These are phyloP conservation scores for Cryptotermes secundus DNA, from an alignment of 1,140 invertebrate genomes.

Conservation along the genomic window DNA sequence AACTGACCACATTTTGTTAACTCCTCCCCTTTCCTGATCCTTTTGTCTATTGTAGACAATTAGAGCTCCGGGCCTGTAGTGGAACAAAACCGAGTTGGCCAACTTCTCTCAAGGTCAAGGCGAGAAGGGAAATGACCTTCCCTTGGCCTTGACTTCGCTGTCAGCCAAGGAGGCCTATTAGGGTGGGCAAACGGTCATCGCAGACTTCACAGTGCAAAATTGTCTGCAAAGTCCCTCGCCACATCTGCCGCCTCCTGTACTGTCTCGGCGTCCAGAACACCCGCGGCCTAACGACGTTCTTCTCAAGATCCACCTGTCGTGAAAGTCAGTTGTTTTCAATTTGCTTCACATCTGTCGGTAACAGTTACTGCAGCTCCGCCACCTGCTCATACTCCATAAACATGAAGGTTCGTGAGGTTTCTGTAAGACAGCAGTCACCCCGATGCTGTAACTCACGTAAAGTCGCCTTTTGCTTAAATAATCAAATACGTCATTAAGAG, in stretches of 20 bases:
- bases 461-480: no score
- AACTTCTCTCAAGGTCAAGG: slow-evolving; percentile 1
- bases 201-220: neutral
- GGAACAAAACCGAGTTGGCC: slow-evolving; percentile 12
- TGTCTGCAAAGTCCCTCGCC: neutral
- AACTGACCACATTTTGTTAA: neutral
- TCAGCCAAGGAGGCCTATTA: neutral
- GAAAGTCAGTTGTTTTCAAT: neutral
- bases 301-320: neutral
- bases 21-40: neutral
- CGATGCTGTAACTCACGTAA: no score
- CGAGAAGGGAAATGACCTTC: slow-evolving; percentile 13
- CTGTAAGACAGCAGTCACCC: no score
- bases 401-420: no score
- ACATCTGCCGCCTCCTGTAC: neutral
- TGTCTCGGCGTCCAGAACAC: no score
- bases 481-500: no score
- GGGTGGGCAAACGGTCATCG: neutral
- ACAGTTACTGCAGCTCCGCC: neutral
- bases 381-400: no score
- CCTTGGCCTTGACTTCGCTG: neutral
- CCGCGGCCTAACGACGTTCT: neutral
- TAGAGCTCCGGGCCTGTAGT: neutral
- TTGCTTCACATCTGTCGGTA: neutral
- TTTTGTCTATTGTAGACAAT: neutral